Evolutionary conservation across 2,888 invertebrate species (phyloP), one percentile per base, ranked within the genome.

Genomic region (Drosophila subquinaria): DNA sequence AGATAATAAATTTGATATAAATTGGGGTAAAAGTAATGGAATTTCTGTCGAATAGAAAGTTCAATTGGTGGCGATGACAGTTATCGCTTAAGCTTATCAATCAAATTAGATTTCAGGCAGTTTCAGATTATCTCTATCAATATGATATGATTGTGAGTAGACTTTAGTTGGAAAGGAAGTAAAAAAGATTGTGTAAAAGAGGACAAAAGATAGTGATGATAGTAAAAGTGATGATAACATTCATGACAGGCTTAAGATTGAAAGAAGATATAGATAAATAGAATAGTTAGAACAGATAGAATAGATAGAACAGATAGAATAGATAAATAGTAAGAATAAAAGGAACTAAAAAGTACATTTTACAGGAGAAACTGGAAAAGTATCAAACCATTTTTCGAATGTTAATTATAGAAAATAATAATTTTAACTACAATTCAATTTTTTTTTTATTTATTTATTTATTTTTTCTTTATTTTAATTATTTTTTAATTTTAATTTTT

Each of bases 1-100:
- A 20, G 52, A 61, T 67, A 30, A 47, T 40, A 40, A 66, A 60
- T 73, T 55, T 51, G n/a, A 43, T 51, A 51, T 64, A 27, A 74
- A 61, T 45, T n/a, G 30, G 17, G 38, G 11, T 33, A n/a, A 15
- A 48, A 2, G 36, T 17, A 48, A 42, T 48, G 48, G 38, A 45
- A 47, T 63, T 33, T 40, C 38, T 33, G 40, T 35, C 15, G 45
- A n/a, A 33, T 64, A 59, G 60, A 65, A 60, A 65, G 64, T 64
- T 35, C 30, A 56, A 56, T 45, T 55, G 56, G 38, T 59, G 27
- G 17, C 27, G 9, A 5, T 36, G 62, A 27, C 55, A 45, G 36
- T 53, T 55, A 62, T 55, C 35, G 55, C 36, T 47, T 36, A 47
- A 38, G 17, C 59, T 30, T 20, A 51, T 8, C 35, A 35, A 8